phyloP scores from a whole-genome alignment of 1,140 invertebrate genomes.

The Adoxophyes honmai region DNA sequence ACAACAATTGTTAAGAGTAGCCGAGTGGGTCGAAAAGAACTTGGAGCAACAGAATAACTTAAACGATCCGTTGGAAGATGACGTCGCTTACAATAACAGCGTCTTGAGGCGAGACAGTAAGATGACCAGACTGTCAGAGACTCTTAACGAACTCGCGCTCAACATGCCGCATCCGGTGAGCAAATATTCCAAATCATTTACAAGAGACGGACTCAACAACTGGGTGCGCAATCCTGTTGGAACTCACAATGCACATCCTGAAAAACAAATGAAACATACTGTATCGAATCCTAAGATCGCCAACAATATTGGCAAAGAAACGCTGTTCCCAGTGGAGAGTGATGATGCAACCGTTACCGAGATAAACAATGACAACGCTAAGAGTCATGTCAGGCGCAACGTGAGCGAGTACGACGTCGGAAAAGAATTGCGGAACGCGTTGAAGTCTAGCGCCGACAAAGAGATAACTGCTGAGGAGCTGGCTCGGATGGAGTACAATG shows the following conservation, averaged over 20 bases:
- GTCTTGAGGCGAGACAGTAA: slow-evolving; percentile 52
- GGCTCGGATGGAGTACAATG: slow-evolving; percentile 80
- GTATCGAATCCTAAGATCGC: slow-evolving; percentile 30
- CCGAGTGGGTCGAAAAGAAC: slow-evolving; percentile 83
- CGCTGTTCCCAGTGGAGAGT: slow-evolving; percentile 62
- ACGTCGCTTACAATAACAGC: slow-evolving; percentile 48
- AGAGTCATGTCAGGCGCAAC: slow-evolving; percentile 20
- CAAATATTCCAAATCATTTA: slow-evolving; percentile 60
- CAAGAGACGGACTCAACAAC: slow-evolving; percentile 46
- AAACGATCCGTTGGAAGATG: slow-evolving; percentile 64
- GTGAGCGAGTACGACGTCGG: slow-evolving; percentile 32
- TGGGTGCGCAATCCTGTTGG: slow-evolving; percentile 45
- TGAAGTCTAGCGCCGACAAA: slow-evolving; percentile 49
- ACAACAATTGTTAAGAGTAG: slow-evolving; percentile 81
- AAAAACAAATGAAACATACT: slow-evolving; percentile 32
- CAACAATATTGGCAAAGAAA: slow-evolving; percentile 59
- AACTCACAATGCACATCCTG: slow-evolving; percentile 30
- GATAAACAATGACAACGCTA: slow-evolving; percentile 38
- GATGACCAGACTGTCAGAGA: slow-evolving; percentile 57
- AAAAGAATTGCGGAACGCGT: slow-evolving; percentile 44
- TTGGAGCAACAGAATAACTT: slow-evolving; percentile 72
- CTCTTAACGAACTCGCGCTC: slow-evolving; percentile 60
- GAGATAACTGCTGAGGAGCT: slow-evolving; percentile 72
- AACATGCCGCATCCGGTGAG: slow-evolving; percentile 71
- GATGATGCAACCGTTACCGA: slow-evolving; percentile 55